A percentile compares a stretch with the other conserved stretches of the same genome.
phyloP scores from a whole-genome alignment of 2,888 invertebrate genomes.

The Microplitis manilae region DNA sequence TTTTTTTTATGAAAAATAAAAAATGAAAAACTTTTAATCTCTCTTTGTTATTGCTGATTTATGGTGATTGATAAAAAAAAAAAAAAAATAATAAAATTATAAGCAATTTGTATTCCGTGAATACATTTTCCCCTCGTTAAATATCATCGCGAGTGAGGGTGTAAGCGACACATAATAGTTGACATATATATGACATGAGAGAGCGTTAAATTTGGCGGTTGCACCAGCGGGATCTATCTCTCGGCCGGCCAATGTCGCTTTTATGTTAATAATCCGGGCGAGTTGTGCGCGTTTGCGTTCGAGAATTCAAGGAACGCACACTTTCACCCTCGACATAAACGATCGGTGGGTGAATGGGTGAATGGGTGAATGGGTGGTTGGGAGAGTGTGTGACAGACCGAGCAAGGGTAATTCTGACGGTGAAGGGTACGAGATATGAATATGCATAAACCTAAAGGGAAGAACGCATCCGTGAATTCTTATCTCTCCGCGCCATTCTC shows the following conservation, averaged over 20 bases:
- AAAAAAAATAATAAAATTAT: neutral
- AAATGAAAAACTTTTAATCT: neutral
- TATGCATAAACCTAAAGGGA: slow-evolving; percentile 34
- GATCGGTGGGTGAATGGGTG: slow-evolving; percentile 27
- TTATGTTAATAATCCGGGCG: slow-evolving; percentile 37
- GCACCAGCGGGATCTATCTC: slow-evolving; percentile 14
- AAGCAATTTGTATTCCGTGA: slow-evolving; percentile 17
- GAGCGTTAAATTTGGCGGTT: neutral
- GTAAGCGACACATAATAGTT: neutral
- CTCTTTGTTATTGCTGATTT: neutral
- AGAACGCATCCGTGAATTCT: slow-evolving; percentile 36
- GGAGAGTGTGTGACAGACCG: slow-evolving; percentile 4
- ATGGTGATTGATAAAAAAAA: slow-evolving; percentile 15
- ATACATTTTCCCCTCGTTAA: slow-evolving; percentile 10
- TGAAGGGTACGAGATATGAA: slow-evolving; percentile 19
- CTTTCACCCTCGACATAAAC: slow-evolving; percentile 40
- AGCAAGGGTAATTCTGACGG: slow-evolving; percentile 31
- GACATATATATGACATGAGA: neutral
- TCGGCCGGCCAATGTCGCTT: slow-evolving; percentile 31
- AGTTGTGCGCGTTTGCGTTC: slow-evolving; percentile 17
- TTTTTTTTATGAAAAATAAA: neutral
- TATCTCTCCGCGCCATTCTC: slow-evolving; percentile 35
- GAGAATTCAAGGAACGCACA: slow-evolving; percentile 44
- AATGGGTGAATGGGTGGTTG: slow-evolving; percentile 5
- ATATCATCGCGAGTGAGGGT: neutral